A percentile compares a stretch with the other conserved stretches of the same genome.
phyloP scores from a whole-genome alignment of 2,888 invertebrate genomes.

The Sialis fuliginosa region DNA sequence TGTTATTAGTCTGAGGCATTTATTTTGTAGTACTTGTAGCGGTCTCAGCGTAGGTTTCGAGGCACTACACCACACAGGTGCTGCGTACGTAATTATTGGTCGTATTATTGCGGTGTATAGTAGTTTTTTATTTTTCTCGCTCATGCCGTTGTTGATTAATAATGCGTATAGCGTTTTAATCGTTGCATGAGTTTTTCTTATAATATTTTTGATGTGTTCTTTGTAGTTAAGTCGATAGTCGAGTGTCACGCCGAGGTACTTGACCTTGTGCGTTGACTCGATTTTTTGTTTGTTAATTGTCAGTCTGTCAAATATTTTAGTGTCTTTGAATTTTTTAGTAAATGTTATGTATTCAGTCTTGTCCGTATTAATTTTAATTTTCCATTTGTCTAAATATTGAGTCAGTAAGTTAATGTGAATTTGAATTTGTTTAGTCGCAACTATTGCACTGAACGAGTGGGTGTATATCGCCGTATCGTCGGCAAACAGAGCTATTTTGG shows the following conservation, averaged over 20 bases:
- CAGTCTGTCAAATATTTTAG: not conserved
- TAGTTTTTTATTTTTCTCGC: slow-evolving; percentile 10
- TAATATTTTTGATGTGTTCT: slow-evolving; percentile 9
- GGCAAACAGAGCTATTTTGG: not conserved
- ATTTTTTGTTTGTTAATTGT: not conserved
- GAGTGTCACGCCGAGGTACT: not conserved
- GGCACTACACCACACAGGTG: slow-evolving; percentile 12
- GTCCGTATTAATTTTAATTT: not conserved
- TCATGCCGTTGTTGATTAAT: slow-evolving; percentile 6
- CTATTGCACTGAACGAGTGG: not conserved
- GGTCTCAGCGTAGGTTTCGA: slow-evolving; percentile 6
- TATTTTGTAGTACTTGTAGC: slow-evolving; percentile 12
- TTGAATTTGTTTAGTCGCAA: not conserved
- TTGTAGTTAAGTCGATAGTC: slow-evolving; percentile 6
- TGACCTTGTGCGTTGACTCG: not conserved
- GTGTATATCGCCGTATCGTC: not conserved
- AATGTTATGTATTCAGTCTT: not conserved
- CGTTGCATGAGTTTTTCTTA: slow-evolving; percentile 9
- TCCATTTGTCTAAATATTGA: not conserved
- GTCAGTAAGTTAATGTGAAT: not conserved
- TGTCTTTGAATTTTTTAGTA: not conserved
- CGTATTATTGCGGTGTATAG: slow-evolving; percentile 12
- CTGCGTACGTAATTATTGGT: slow-evolving; percentile 13
- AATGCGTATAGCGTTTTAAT: slow-evolving; percentile 12
- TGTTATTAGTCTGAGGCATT: not conserved